Percentiles rank a stretch among this genome's conserved stretches.
These are phyloP conservation scores for Gymnothorax javanicus DNA, from an alignment of 2,797 vertebrate genomes.

Conservation along the genomic window DNA sequence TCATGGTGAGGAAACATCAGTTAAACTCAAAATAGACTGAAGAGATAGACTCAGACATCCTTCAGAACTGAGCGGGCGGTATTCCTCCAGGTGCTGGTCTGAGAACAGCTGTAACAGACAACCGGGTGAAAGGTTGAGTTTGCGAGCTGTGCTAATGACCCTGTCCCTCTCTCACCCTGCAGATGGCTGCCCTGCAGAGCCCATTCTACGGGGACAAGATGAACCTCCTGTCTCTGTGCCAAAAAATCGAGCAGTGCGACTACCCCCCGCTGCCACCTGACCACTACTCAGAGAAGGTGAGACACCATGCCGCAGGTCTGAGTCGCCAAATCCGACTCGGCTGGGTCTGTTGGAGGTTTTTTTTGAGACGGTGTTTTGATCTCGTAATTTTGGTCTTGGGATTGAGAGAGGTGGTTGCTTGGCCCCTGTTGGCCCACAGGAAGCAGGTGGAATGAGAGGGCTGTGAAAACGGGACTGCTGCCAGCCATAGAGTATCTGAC, in stretches of 20 bases:
- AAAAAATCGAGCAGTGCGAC: conserved; percentile 87
- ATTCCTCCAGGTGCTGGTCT: not conserved
- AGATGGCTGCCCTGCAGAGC: conserved; percentile 88
- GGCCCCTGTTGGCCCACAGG: not conserved
- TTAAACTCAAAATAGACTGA: not conserved
- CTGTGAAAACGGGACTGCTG: not conserved
- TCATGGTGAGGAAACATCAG: not conserved
- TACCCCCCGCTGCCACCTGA: conserved; percentile 82
- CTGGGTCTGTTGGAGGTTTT: too few species aligned
- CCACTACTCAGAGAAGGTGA: conserved; percentile 84
- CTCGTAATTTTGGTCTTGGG: not conserved
- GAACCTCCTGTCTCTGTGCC: conserved; percentile 84
- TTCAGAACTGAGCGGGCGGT: not conserved
- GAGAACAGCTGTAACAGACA: not conserved
- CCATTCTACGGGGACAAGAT: conserved; percentile 88
- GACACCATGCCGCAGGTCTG: too few species aligned
- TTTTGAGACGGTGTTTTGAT: too few species aligned
- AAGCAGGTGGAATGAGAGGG: not conserved
- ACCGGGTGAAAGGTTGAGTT: not conserved
- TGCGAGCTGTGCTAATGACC: not conserved
- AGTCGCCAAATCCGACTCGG: too few species aligned
- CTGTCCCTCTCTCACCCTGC: conserved; percentile 28
- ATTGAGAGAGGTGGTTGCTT: not conserved
- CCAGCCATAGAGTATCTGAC: not conserved
- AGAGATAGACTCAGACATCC: not conserved